A percentile compares a stretch with the other conserved stretches of the same genome.
Conservation (phyloP, 2,797 vertebrate species). For the Neosilurus mollespiculum region DNA sequence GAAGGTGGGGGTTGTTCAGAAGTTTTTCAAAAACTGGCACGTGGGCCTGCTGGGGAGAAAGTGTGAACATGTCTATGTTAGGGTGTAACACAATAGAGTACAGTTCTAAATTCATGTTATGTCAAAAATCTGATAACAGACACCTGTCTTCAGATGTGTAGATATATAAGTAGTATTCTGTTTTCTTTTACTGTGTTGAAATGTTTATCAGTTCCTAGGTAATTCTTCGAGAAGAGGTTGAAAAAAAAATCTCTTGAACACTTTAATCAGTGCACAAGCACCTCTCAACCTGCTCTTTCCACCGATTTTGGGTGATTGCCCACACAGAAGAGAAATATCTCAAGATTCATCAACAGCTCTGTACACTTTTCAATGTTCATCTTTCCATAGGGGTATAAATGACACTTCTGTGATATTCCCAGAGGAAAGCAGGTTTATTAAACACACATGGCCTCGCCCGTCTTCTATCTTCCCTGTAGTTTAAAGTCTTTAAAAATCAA, state of each 20-base stretch:
- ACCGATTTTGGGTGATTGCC: slow-evolving; percentile 26
- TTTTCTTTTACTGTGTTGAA: neutral
- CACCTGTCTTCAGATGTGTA: neutral
- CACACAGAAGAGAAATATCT: slow-evolving; percentile 27
- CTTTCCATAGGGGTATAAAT: slow-evolving; percentile 11
- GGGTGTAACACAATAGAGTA: neutral
- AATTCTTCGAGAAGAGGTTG: neutral
- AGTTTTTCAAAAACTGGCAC: neutral
- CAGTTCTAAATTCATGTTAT: neutral
- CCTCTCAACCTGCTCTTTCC: slow-evolving; percentile 27
- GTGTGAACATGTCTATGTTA: neutral
- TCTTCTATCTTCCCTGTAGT: slow-evolving; percentile 23
- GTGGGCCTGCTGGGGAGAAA: no score
- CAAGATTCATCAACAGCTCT: slow-evolving; percentile 3
- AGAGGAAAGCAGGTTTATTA: slow-evolving; percentile 46
- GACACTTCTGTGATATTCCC: slow-evolving; percentile 7
- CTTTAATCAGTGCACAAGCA: slow-evolving; percentile 31
- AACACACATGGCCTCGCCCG: slow-evolving; percentile 58
- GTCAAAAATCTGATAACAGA: neutral
- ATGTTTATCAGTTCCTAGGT: neutral
- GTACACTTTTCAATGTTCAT: slow-evolving; percentile 20
- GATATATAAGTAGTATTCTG: neutral
- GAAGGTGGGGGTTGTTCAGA: neutral
- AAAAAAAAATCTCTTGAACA: neutral
- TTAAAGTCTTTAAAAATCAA: slow-evolving; percentile 64